phyloP scores from a whole-genome alignment of 2,888 invertebrate species.

The Dolomedes plantarius region DNA sequence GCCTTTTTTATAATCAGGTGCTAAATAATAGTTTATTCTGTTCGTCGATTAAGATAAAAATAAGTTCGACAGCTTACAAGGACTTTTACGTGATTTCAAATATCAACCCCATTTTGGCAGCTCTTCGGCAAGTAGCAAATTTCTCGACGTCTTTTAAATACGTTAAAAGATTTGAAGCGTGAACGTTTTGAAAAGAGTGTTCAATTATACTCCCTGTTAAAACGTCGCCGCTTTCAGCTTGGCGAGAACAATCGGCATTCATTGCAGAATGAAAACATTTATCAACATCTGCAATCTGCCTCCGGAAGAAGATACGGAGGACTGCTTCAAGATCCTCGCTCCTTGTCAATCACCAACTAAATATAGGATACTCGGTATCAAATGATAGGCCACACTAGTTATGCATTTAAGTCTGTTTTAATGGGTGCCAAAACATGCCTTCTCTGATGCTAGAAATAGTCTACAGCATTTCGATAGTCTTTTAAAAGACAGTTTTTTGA shows the following conservation, averaged over 20 bases:
- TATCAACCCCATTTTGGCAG: neutral
- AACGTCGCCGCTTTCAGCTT: no score
- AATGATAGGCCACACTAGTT: conserved; percentile 43
- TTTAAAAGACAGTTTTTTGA: neutral
- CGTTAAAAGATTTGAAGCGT: neutral
- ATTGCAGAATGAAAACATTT: conserved; percentile 17
- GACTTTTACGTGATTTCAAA: no score
- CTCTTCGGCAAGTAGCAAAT: neutral
- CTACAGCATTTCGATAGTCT: neutral
- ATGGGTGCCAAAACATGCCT: conserved; percentile 51
- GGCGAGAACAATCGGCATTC: conserved; percentile 19
- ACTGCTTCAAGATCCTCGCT: conserved; percentile 3
- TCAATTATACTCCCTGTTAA: conserved; percentile 29
- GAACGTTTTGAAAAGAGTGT: neutral
- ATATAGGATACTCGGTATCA: conserved; percentile 37
- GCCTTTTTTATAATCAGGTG: no score
- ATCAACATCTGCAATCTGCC: conserved; percentile 37
- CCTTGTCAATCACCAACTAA: conserved; percentile 56
- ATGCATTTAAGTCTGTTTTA: conserved; percentile 53
- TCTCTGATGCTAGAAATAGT: conserved; percentile 36
- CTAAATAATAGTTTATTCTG: no score
- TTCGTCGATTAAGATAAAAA: no score
- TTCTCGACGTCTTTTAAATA: neutral
- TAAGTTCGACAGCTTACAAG: no score
- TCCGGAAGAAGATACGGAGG: conserved; percentile 3